These are phyloP conservation scores for Cryptotermes secundus DNA, from an alignment of 1,140 invertebrate species.

Conservation along the genomic window DNA sequence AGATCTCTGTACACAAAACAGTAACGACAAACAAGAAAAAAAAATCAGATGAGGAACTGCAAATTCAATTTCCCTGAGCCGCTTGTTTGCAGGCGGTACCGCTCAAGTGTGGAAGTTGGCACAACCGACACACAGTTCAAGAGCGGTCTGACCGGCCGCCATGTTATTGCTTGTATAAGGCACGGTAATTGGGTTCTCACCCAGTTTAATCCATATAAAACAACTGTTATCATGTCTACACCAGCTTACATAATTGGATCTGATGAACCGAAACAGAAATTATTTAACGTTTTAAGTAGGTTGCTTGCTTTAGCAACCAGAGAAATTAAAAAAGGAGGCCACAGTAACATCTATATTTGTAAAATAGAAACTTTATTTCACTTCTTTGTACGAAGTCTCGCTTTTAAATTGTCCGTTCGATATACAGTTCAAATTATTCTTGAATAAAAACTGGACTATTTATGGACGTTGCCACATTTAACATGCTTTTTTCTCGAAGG, in stretches of 20 bases:
- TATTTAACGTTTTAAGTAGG: conserved; percentile 8
- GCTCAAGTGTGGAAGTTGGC: too few relatives aligned
- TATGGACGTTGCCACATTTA: too few relatives aligned
- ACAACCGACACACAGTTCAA: background rate
- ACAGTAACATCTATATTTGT: background rate
- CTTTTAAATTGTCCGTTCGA: too few relatives aligned
- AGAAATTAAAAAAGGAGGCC: background rate
- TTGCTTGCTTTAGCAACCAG: background rate
- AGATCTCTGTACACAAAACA: background rate
- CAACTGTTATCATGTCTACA: background rate
- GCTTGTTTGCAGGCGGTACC: too few relatives aligned
- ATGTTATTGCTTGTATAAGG: background rate
- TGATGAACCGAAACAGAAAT: background rate
- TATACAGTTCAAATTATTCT: too few relatives aligned
- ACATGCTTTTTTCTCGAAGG: too few relatives aligned
- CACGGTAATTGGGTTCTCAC: conserved; percentile 15
- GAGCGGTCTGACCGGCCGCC: background rate
- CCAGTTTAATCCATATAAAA: background rate
- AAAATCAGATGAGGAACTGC: background rate
- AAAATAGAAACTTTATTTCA: background rate
- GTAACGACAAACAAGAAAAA: background rate
- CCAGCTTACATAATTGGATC: background rate
- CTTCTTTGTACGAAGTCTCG: background rate
- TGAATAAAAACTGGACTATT: too few relatives aligned
- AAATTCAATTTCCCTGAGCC: background rate